Evolutionary conservation across 2,797 vertebrate species (phyloP).

Genomic region (Serranus cabrilla): DNA sequence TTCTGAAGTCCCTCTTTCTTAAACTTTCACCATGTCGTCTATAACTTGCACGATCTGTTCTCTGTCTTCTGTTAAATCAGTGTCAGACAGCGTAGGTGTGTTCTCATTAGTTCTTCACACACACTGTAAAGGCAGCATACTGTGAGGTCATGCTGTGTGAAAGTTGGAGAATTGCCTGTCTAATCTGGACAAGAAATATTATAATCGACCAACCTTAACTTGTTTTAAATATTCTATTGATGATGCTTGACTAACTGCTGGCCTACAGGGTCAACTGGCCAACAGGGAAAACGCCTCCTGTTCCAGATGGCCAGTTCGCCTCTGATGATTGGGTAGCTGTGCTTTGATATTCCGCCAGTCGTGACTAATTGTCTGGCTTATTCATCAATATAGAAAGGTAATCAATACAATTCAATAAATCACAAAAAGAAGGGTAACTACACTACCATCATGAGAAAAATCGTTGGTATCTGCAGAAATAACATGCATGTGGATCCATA

Average conservation of each 20-base stretch:
- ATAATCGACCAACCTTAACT: slow-evolving; percentile 9
- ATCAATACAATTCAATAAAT: background rate
- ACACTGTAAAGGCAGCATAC: background rate
- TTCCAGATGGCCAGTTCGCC: slow-evolving; percentile 17
- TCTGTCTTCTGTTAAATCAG: background rate
- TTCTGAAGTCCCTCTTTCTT: background rate
- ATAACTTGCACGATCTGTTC: background rate
- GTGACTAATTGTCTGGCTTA: slow-evolving; percentile 5
- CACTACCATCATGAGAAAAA: background rate
- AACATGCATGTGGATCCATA: background rate
- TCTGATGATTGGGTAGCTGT: slow-evolving; percentile 10
- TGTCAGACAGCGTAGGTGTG: background rate
- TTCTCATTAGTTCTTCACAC: slow-evolving; percentile 5
- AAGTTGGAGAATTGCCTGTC: background rate
- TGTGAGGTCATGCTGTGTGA: background rate
- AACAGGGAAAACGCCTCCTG: slow-evolving; percentile 20
- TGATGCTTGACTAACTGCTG: slow-evolving; percentile 18
- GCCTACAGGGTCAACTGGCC: slow-evolving; percentile 15
- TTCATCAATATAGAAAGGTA: slow-evolving; percentile 8
- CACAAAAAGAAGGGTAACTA: background rate
- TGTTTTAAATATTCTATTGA: slow-evolving; percentile 13
- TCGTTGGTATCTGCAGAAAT: background rate
- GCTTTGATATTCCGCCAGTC: background rate
- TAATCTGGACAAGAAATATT: background rate
- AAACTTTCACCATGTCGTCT: background rate